A percentile compares a stretch with the other conserved stretches of the same genome.
Evolutionary conservation across 2,113 vertebrate species (phyloP).

Genomic region (human): GRCh38 chr3:130404001-130404500

Average conservation of each 20-base stretch:
- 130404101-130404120: too few species aligned
- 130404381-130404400: background rate
- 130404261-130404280: background rate
- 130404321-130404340: background rate
- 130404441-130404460: background rate
- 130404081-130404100: fast-evolving
- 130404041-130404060: background rate
- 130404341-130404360: background rate
- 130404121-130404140: background rate
- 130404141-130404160: too few species aligned
- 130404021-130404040: fast-evolving
- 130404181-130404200: background rate
- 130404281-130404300: background rate
- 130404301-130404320: background rate
- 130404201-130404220: background rate
- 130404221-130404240: background rate
- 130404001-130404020: background rate
- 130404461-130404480: background rate
- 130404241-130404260: background rate
- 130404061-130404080: background rate
- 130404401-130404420: background rate
- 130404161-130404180: background rate
- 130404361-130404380: background rate
- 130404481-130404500: background rate
- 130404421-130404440: background rate